Percentiles rank a stretch among this genome's conserved stretches.
These are phyloP conservation scores for Zaprionus tsacasi DNA, from an alignment of 1,140 invertebrate genomes.

Conservation along the genomic window DNA sequence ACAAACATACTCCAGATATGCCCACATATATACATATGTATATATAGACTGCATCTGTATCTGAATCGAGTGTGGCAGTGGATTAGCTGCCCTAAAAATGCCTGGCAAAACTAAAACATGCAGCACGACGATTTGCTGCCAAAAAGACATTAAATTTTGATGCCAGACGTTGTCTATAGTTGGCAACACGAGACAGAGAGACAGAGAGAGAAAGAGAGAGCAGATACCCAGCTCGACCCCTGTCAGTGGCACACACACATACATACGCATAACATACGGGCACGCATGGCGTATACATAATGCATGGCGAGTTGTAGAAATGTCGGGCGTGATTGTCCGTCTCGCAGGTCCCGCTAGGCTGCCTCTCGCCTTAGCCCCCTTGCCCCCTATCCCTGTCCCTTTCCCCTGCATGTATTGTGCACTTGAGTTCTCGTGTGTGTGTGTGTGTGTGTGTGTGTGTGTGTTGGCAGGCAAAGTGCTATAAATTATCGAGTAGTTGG, in stretches of 20 bases:
- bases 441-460: conserved; percentile 1
- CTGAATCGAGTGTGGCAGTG: conserved; percentile 8
- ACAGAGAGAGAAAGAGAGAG: no score
- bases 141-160: conserved; percentile 78
- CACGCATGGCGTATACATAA: conserved; percentile 77
- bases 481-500: conserved; percentile 79
- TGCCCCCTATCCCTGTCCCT: no score
- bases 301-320: conserved; percentile 62
- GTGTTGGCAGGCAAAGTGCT: conserved; percentile 72
- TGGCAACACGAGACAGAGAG: conserved; percentile 22
- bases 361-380: no score
- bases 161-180: conserved; percentile 55
- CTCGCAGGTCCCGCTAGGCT: conserved; percentile 8
- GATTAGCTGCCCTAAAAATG: conserved; percentile 61
- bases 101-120: conserved; percentile 54
- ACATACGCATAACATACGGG: conserved; percentile 23
- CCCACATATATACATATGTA: not conserved
- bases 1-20: not conserved
- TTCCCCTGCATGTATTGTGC: conserved; percentile 47
- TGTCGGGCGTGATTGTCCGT: conserved; percentile 68
- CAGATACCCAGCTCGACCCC: conserved; percentile 18
- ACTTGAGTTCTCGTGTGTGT: conserved; percentile 46
- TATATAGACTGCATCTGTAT: not conserved
- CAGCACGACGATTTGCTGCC: conserved; percentile 64
- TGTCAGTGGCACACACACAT: conserved; percentile 29